Conservation (phyloP, 2,113 vertebrate species). For the Leptobrachium ailaonicum region DNA sequence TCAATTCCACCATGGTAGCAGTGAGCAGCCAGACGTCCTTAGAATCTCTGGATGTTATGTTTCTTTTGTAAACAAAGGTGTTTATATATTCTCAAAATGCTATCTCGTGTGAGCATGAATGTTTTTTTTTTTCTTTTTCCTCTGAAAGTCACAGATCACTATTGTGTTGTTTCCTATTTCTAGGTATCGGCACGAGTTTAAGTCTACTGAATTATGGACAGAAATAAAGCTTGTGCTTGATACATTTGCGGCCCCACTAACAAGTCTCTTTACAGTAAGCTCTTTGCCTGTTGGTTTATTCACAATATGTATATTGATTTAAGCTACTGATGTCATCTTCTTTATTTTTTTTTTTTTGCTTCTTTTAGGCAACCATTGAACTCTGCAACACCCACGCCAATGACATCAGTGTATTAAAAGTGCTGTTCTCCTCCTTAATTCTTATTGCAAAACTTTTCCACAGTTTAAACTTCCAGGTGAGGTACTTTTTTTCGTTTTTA, state of each 20-base stretch:
- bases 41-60: too few relatives aligned
- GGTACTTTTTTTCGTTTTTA: constrained; percentile 31
- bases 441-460: constrained; percentile 97
- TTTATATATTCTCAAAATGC: too few relatives aligned
- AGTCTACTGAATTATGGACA: constrained; percentile 94
- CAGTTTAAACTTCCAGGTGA: constrained; percentile 97
- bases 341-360: constrained; percentile 19
- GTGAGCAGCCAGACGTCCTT: too few relatives aligned
- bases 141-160: too few relatives aligned
- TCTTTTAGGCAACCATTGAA: constrained; percentile 89
- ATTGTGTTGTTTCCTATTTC: constrained; percentile 41
- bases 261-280: constrained; percentile 94
- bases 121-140: too few relatives aligned
- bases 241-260: constrained; percentile 92
- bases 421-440: constrained; percentile 95
- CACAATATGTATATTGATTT: background rate
- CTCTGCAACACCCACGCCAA: constrained; percentile 92
- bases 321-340: too few relatives aligned
- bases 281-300: background rate
- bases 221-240: constrained; percentile 97
- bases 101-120: too few relatives aligned
- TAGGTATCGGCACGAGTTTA: constrained; percentile 98
- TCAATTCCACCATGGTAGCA: too few relatives aligned
- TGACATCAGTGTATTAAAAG: constrained; percentile 88
- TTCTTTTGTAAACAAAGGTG: too few relatives aligned